Conservation (phyloP, 2,888 invertebrate genomes). For the Tetropium fuscum region DNA sequence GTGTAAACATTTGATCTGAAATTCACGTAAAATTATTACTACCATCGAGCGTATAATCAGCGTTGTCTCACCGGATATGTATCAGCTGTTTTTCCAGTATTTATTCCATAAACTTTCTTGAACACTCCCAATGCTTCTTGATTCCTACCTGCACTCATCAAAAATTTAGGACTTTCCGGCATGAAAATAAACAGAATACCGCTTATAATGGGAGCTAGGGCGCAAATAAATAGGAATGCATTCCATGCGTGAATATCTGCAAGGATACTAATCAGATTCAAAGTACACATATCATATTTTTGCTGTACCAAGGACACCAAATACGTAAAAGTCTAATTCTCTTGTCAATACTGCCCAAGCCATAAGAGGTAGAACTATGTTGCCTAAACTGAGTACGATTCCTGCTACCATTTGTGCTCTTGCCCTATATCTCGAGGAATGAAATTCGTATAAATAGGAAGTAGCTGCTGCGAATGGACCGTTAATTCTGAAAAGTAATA, state of each 20-base stretch:
- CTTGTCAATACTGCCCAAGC: constrained; percentile 80
- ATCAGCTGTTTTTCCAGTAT: constrained; percentile 65
- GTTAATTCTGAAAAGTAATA: constrained; percentile 68
- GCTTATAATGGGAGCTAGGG: constrained; percentile 75
- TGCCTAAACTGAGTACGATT: constrained; percentile 9
- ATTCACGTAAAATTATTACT: too few relatives aligned
- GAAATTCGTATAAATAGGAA: constrained; percentile 79
- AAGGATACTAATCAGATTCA: constrained; percentile 10
- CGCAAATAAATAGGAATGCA: constrained; percentile 70
- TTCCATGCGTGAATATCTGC: constrained; percentile 72
- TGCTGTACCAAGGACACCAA: constrained; percentile 9
- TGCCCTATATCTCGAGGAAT: constrained; percentile 72
- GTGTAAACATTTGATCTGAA: too few relatives aligned
- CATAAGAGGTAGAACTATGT: constrained; percentile 16
- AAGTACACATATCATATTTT: background rate
- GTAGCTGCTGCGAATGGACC: constrained; percentile 79
- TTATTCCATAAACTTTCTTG: constrained; percentile 72
- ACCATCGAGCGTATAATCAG: too few relatives aligned
- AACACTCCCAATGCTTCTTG: constrained; percentile 75
- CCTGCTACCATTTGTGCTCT: constrained; percentile 74
- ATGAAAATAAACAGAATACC: constrained; percentile 71
- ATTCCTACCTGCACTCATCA: constrained; percentile 76
- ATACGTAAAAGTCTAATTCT: too few relatives aligned
- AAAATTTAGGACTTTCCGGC: constrained; percentile 84
- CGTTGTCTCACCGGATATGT: constrained; percentile 18